Evolutionary conservation across 2,888 invertebrate species (phyloP).

Genomic region (Theretra japonica): DNA sequence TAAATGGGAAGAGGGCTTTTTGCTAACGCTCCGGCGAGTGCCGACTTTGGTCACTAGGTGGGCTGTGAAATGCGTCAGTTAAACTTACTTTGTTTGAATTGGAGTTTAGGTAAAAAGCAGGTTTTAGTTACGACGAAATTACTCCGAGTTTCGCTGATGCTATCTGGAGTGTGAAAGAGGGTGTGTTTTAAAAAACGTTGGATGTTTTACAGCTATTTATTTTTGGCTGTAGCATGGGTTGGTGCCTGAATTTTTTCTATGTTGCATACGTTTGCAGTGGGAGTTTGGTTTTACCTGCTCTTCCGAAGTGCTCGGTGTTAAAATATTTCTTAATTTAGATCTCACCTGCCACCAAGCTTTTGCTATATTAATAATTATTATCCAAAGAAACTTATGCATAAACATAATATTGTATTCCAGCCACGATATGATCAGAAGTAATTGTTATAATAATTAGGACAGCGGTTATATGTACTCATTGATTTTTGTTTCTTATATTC

Average conservation of each 20-base stretch:
- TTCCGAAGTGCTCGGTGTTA: too few species aligned
- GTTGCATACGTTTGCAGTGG: not conserved
- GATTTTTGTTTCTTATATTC: too few species aligned
- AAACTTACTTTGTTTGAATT: constrained; percentile 42
- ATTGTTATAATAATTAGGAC: too few species aligned
- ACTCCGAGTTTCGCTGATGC: not conserved
- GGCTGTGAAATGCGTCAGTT: constrained; percentile 49
- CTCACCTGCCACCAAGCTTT: too few species aligned
- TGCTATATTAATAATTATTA: too few species aligned
- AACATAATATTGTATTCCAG: too few species aligned
- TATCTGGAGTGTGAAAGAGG: not conserved
- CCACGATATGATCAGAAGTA: too few species aligned
- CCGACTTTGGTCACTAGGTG: constrained; percentile 49
- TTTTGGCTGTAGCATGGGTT: not conserved
- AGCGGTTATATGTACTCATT: too few species aligned
- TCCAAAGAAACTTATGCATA: too few species aligned
- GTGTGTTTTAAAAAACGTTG: not conserved
- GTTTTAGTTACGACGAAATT: constrained; percentile 10
- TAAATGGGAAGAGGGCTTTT: constrained; percentile 67
- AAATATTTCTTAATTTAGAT: too few species aligned
- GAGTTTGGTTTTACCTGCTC: too few species aligned
- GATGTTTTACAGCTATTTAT: not conserved
- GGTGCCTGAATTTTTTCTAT: not conserved
- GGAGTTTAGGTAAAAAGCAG: constrained; percentile 8
- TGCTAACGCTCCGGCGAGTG: constrained; percentile 49